phyloP scores from a whole-genome alignment of 1,140 invertebrate genomes.

The Drosophila bocqueti region DNA sequence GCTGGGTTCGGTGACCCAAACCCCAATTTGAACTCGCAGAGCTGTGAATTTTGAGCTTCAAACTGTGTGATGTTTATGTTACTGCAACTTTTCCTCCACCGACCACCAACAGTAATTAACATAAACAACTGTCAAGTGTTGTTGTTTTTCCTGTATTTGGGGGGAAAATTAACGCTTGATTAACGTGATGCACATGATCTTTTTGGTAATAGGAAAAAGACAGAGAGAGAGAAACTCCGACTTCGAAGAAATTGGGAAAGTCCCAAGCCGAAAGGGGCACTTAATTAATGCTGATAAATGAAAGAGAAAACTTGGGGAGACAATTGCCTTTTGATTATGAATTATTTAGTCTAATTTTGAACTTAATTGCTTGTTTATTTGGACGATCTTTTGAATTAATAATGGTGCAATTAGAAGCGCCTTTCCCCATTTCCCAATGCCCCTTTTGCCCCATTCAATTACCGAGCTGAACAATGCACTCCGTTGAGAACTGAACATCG shows the following conservation, averaged over 20 bases:
- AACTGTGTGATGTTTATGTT: constrained; percentile 17
- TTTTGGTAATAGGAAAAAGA: constrained; percentile 48
- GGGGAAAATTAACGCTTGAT: constrained; percentile 71
- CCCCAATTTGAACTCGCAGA: constrained; percentile 45
- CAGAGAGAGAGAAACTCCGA: not conserved
- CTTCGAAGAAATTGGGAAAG: constrained; percentile 56
- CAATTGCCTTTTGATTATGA: constrained; percentile 42
- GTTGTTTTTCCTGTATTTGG: constrained; percentile 47
- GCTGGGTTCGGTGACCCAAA: constrained; percentile 66
- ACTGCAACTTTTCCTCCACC: constrained; percentile 44
- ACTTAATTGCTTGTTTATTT: constrained; percentile 13
- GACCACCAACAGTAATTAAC: constrained; percentile 54
- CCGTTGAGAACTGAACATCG: constrained; percentile 4
- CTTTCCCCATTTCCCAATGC: not conserved
- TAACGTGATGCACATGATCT: constrained; percentile 63
- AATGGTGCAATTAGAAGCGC: constrained; percentile 5
- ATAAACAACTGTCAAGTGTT: constrained; percentile 71
- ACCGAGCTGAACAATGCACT: constrained; percentile 18
- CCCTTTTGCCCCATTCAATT: constrained; percentile 12
- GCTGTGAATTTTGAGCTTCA: constrained; percentile 2
- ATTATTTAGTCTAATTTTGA: constrained; percentile 26
- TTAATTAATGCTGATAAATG: constrained; percentile 38
- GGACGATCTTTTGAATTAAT: constrained; percentile 15
- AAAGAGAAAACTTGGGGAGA: constrained; percentile 14
- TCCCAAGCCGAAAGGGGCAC: constrained; percentile 33